Percentiles rank a stretch among this genome's conserved stretches.
Conservation (phyloP, 2,888 invertebrate genomes). For the Amphipyra berbera region DNA sequence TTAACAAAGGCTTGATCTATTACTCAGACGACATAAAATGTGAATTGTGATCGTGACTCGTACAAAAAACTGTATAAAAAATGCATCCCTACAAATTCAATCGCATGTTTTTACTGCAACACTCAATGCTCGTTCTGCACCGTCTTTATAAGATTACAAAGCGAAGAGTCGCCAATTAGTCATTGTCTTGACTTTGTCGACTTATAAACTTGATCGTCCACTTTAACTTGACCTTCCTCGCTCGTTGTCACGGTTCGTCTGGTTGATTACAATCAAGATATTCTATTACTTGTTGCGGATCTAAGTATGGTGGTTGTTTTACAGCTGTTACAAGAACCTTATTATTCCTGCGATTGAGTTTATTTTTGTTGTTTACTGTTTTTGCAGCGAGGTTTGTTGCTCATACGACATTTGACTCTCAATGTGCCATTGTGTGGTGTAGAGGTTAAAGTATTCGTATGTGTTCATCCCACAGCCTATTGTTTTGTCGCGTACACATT, state of each 20-base stretch:
- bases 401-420: slow-evolving; percentile 60
- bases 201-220: slow-evolving; percentile 64
- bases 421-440: slow-evolving; percentile 68
- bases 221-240: slow-evolving; percentile 60
- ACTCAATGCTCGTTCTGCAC: slow-evolving; percentile 46
- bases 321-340: slow-evolving; percentile 55
- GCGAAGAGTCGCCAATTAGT: slow-evolving; percentile 66
- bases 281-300: slow-evolving; percentile 59
- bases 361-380: slow-evolving; percentile 59
- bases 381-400: slow-evolving; percentile 33
- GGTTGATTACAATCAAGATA: slow-evolving; percentile 53
- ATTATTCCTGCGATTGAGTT: slow-evolving; percentile 54
- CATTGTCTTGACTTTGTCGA: slow-evolving; percentile 67
- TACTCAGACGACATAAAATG: slow-evolving; percentile 9
- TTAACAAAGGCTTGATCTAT: slow-evolving; percentile 20
- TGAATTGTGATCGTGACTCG: slow-evolving; percentile 12
- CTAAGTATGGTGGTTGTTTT: slow-evolving; percentile 54
- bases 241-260: slow-evolving; percentile 56
- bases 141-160: slow-evolving; percentile 57
- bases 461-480: slow-evolving; percentile 78
- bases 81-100: slow-evolving; percentile 33
- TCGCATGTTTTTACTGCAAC: slow-evolving; percentile 50
- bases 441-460: slow-evolving; percentile 64
- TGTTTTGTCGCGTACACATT: slow-evolving; percentile 70
- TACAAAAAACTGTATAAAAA: slow-evolving; percentile 17